A percentile compares a stretch with the other conserved stretches of the same genome.
These are phyloP conservation scores for Drosophila obscura DNA, from an alignment of 1,140 invertebrate genomes.

Conservation along the genomic window DNA sequence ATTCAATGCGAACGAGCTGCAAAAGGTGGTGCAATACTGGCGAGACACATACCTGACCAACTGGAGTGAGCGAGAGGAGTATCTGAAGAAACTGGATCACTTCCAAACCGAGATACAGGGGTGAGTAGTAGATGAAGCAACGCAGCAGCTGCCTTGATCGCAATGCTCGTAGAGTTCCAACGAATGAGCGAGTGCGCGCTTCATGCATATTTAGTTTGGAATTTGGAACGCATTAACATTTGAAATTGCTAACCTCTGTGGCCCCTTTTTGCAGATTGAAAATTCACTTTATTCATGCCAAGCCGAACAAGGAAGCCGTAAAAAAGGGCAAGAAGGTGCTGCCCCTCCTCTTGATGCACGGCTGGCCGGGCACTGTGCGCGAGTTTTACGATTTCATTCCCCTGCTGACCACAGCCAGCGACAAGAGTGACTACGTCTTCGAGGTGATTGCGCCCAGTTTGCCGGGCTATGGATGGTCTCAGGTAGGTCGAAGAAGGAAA, in stretches of 20 bases:
- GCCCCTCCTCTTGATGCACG: conserved; percentile 91
- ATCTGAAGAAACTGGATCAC: conserved; percentile 89
- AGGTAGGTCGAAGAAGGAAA: conserved; percentile 83
- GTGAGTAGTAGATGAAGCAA: conserved; percentile 42
- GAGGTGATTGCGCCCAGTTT: conserved; percentile 92
- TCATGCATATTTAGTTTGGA: conserved; percentile 3
- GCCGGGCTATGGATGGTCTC: conserved; percentile 94
- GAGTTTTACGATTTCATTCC: conserved; percentile 94
- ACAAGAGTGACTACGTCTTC: conserved; percentile 88
- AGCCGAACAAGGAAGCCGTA: conserved; percentile 71
- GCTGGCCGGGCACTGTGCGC: conserved; percentile 95
- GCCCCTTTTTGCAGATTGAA: conserved; percentile 85
- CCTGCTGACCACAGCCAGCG: conserved; percentile 86
- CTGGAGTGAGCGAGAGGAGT: conserved; percentile 88
- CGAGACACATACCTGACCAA: conserved; percentile 87
- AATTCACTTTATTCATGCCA: conserved; percentile 90
- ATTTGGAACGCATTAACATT: conserved; percentile 9
- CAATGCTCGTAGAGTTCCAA: too few relatives aligned
- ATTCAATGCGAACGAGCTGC: conserved; percentile 89
- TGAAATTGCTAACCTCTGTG: conserved; percentile 4
- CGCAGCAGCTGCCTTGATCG: not conserved
- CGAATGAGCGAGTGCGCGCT: too few relatives aligned
- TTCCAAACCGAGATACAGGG: conserved; percentile 90
- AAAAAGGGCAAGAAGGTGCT: conserved; percentile 85
- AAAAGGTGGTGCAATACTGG: conserved; percentile 89